Conservation (phyloP, 2,888 invertebrate species). For the Leucania comma region DNA sequence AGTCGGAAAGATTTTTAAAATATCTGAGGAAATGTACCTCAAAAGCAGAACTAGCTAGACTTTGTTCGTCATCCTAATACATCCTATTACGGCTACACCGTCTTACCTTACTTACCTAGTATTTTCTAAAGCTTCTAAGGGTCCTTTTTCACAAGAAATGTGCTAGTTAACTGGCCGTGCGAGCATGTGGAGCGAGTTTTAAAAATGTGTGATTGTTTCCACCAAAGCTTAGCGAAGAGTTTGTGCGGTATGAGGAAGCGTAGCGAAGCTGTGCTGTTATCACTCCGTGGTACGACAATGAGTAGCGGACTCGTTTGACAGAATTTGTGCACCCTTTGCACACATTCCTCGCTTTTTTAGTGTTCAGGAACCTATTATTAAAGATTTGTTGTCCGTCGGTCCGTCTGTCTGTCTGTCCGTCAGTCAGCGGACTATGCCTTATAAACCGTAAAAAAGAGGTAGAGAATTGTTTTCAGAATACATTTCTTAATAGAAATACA, state of each 20-base stretch:
- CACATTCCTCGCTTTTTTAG: background rate
- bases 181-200: background rate
- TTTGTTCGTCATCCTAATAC: constrained; percentile 51
- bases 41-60: constrained; percentile 43
- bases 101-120: constrained; percentile 12
- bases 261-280: background rate
- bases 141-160: background rate
- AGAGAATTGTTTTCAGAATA: no score
- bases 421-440: no score
- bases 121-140: constrained; percentile 7
- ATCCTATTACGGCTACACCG: constrained; percentile 42
- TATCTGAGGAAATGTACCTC: constrained; percentile 33
- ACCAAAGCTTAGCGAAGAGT: no score
- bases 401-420: no score
- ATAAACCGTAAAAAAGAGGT: no score
- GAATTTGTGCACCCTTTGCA: background rate
- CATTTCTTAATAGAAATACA: no score
- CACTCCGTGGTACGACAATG: no score
- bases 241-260: background rate
- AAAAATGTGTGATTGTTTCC: background rate
- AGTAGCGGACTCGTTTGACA: no score
- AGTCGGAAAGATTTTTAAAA: constrained; percentile 44
- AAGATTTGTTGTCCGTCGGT: no score
- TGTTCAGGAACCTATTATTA: no score
- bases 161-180: background rate